Evolutionary conservation across 2,888 invertebrate species (phyloP).

Genomic region (Drosophila nr. medialis): DNA sequence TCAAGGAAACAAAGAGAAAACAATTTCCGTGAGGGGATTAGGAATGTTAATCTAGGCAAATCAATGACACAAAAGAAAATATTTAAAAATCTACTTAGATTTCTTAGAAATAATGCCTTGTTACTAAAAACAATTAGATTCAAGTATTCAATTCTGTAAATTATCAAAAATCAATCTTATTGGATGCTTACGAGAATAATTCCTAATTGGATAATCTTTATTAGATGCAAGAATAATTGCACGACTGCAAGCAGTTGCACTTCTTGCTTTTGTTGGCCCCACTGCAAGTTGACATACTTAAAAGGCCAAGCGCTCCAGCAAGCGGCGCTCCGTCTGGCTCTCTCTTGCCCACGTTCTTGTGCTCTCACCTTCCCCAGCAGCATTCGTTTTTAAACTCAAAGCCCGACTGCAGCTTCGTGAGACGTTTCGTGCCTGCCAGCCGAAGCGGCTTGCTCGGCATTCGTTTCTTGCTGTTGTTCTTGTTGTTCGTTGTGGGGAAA

Average conservation of each 20-base stretch:
- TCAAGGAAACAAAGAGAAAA: not conserved
- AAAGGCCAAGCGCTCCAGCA: not conserved
- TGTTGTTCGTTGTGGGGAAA: slow-evolving; percentile 12
- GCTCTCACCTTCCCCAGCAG: not conserved
- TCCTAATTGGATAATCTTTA: not conserved
- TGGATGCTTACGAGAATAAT: not conserved
- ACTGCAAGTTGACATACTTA: slow-evolving; percentile 37
- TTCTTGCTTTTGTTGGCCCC: slow-evolving; percentile 19
- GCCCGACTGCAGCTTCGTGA: slow-evolving; percentile 36
- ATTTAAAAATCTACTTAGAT: not conserved
- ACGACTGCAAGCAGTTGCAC: slow-evolving; percentile 1
- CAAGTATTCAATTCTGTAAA: rapidly evolving
- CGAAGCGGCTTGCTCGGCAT: slow-evolving; percentile 19
- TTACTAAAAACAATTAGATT: not conserved
- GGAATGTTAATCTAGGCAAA: not conserved
- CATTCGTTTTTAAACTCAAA: slow-evolving; percentile 21
- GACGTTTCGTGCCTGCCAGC: slow-evolving; percentile 15
- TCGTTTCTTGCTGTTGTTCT: slow-evolving; percentile 23
- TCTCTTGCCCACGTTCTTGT: not conserved
- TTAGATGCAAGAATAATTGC: not conserved
- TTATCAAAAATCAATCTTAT: not conserved
- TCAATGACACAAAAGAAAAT: not conserved
- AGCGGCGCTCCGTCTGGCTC: not conserved
- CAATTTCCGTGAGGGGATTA: not conserved
- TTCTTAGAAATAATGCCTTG: not conserved